Evolutionary conservation across 2,113 vertebrate species (phyloP).

Genomic region (Dipodomys ordii): DNA sequence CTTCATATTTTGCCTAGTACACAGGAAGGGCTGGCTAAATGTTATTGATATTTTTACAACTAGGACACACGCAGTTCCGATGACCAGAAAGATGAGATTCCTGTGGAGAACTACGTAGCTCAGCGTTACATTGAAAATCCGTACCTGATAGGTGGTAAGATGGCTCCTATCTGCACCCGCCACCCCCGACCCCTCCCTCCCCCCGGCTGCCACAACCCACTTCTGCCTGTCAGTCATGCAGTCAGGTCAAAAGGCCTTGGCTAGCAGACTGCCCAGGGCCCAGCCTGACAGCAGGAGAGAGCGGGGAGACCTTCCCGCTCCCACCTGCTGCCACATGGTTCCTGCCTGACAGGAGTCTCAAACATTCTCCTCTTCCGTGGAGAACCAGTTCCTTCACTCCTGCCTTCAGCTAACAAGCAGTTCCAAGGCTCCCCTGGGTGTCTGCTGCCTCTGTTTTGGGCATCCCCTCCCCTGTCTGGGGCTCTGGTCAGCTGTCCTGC

Average conservation of each 20-base stretch:
- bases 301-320: background rate
- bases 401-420: background rate
- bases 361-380: background rate
- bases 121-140: conserved; percentile 95
- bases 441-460: background rate
- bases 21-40: background rate
- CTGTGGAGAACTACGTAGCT: conserved; percentile 93
- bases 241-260: background rate
- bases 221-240: background rate
- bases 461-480: background rate
- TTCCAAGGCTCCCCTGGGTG: background rate
- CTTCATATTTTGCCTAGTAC: background rate
- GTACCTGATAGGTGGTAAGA: conserved; percentile 92
- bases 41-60: background rate
- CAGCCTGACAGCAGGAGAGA: background rate
- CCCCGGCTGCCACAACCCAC: too few species aligned
- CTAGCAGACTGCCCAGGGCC: background rate
- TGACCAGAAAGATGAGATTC: conserved; percentile 91
- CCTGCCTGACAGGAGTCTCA: background rate
- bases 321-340: background rate
- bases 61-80: conserved; percentile 89
- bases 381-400: background rate
- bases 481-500: background rate
- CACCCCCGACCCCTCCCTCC: too few species aligned
- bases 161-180: background rate